Evolutionary conservation across 2,797 vertebrate species (phyloP).

Genomic region (Allobates femoralis): DNA sequence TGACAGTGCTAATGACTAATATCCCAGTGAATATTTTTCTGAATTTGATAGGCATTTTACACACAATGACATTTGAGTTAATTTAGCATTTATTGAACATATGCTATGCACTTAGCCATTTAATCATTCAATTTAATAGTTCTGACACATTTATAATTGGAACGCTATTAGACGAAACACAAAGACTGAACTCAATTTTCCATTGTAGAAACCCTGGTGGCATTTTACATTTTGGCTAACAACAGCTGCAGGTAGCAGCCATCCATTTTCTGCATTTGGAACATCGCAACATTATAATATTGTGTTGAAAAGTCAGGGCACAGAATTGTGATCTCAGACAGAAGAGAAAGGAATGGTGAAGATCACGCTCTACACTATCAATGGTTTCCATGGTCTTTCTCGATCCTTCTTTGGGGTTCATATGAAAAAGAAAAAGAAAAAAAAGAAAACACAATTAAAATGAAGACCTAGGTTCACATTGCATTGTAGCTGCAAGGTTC

Average conservation of each 20-base stretch:
- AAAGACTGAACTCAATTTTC: constrained; percentile 42
- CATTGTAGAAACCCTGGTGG: constrained; percentile 8
- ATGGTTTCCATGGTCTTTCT: background rate
- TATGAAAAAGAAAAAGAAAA: too few relatives aligned
- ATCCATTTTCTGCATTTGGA: constrained; percentile 33
- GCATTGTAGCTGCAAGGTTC: background rate
- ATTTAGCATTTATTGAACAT: constrained; percentile 58
- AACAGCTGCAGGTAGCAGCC: constrained; percentile 30
- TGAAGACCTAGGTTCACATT: background rate
- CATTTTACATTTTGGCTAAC: constrained; percentile 2
- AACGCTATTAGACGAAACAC: constrained; percentile 35
- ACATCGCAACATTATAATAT: background rate
- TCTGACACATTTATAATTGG: constrained; percentile 54
- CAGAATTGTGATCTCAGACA: background rate
- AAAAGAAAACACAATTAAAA: background rate
- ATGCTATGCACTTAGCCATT: constrained; percentile 49
- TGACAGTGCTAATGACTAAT: constrained; percentile 38
- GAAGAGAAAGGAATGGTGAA: background rate
- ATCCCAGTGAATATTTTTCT: constrained; percentile 30
- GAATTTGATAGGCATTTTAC: constrained; percentile 42
- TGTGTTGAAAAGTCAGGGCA: too few relatives aligned
- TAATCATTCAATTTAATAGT: constrained; percentile 44
- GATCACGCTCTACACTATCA: background rate
- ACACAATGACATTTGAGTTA: constrained; percentile 49
- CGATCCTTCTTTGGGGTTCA: background rate